These are phyloP conservation scores for Uromys caudimaculatus DNA, from an alignment of 2,797 vertebrate genomes.

Conservation along the genomic window DNA sequence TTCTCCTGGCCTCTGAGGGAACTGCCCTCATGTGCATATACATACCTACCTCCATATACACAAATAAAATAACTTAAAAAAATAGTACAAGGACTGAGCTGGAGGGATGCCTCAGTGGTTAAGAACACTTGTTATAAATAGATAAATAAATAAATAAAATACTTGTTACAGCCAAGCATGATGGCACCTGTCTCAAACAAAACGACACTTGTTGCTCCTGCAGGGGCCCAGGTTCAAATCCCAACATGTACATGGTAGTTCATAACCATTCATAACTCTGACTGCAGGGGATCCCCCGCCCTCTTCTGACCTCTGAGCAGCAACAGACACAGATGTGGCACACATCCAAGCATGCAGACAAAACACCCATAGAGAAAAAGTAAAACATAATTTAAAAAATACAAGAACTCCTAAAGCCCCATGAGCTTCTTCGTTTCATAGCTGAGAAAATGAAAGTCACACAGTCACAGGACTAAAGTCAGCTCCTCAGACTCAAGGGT, in stretches of 20 bases:
- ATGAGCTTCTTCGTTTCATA: neutral
- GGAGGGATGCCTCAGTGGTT: neutral
- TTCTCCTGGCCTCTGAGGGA: neutral
- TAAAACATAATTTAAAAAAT: neutral
- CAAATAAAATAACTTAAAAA: neutral
- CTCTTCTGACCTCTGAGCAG: neutral
- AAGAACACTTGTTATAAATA: neutral
- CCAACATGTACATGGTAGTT: neutral
- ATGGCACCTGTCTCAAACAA: neutral
- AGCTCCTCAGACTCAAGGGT: neutral
- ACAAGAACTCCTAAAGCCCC: neutral
- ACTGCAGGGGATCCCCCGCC: neutral
- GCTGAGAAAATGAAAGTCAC: neutral
- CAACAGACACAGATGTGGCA: neutral
- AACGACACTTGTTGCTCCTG: neutral
- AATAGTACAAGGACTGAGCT: neutral
- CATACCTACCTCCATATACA: too few relatives aligned
- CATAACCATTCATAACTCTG: neutral
- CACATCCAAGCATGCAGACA: too few relatives aligned
- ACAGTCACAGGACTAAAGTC: neutral
- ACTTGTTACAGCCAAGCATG: neutral
- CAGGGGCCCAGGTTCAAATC: neutral
- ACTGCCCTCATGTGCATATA: neutral
- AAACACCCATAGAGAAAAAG: neutral
- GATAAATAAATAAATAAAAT: neutral